These are phyloP conservation scores for Siniperca knerii DNA, from an alignment of 2,113 vertebrate genomes.

Conservation along the genomic window DNA sequence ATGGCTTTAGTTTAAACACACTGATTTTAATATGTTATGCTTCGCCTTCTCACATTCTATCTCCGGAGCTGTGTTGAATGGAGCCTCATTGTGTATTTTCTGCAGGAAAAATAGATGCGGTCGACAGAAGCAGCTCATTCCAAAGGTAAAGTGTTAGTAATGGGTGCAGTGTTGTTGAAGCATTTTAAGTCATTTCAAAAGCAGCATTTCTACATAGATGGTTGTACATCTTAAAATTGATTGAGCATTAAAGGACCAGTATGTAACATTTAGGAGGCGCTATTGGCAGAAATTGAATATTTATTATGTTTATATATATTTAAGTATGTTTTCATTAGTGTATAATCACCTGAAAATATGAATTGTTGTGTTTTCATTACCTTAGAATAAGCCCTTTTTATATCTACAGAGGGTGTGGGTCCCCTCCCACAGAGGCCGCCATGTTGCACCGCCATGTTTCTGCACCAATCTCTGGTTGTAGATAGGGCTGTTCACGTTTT, in stretches of 20 bases:
- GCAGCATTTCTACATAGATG: neutral
- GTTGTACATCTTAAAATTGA: neutral
- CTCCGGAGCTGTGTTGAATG: neutral
- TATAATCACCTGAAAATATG: no score
- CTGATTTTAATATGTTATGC: neutral
- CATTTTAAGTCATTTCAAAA: neutral
- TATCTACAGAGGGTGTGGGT: no score
- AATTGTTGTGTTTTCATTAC: no score
- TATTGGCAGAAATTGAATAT: no score
- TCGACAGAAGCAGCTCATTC: slow-evolving; percentile 94
- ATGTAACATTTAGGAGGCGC: no score
- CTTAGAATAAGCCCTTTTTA: no score
- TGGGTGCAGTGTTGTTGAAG: neutral
- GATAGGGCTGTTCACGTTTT: no score
- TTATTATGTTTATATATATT: no score
- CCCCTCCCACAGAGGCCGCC: no score
- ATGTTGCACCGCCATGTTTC: no score
- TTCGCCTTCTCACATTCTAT: neutral
- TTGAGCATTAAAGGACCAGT: neutral
- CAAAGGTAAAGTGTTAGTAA: slow-evolving; percentile 87
- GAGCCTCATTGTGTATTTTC: slow-evolving; percentile 24
- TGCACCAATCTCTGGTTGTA: no score
- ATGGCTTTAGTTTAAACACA: neutral
- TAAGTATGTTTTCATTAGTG: no score
- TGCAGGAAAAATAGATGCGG: slow-evolving; percentile 89